Conservation (phyloP, 2,113 vertebrate species). For the Cettia cetti region DNA sequence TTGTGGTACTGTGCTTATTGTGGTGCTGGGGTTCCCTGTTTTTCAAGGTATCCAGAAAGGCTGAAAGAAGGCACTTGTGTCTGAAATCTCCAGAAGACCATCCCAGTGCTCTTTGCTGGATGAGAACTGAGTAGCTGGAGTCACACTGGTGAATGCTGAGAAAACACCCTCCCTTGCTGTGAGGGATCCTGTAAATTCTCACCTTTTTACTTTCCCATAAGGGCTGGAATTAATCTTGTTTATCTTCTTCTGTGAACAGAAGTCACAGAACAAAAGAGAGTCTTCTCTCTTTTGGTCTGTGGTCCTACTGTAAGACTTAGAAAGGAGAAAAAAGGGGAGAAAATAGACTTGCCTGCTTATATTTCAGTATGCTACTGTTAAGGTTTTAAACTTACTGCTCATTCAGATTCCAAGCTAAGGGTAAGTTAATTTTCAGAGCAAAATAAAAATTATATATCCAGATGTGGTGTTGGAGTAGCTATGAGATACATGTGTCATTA, state of each 20-base stretch:
- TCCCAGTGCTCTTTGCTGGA: neutral
- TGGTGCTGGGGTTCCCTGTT: neutral
- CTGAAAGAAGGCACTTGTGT: neutral
- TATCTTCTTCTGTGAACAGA: neutral
- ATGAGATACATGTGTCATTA: neutral
- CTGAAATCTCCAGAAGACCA: neutral
- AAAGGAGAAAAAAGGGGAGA: neutral
- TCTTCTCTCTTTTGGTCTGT: neutral
- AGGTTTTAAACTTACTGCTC: neutral
- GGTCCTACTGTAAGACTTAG: neutral
- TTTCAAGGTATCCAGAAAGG: neutral
- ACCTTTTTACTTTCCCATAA: neutral
- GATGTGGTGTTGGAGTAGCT: neutral
- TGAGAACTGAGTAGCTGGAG: neutral
- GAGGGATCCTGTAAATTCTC: neutral
- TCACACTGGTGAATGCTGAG: neutral
- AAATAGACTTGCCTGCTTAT: neutral
- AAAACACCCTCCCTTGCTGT: neutral
- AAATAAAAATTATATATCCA: neutral
- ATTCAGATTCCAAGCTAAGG: neutral
- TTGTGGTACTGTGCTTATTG: neutral
- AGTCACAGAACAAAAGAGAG: neutral
- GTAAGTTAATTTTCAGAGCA: neutral
- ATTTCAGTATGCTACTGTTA: neutral
- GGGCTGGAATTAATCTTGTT: neutral